Evolutionary conservation across 2,888 invertebrate species (phyloP).

Genomic region (Myopa testacea): DNA sequence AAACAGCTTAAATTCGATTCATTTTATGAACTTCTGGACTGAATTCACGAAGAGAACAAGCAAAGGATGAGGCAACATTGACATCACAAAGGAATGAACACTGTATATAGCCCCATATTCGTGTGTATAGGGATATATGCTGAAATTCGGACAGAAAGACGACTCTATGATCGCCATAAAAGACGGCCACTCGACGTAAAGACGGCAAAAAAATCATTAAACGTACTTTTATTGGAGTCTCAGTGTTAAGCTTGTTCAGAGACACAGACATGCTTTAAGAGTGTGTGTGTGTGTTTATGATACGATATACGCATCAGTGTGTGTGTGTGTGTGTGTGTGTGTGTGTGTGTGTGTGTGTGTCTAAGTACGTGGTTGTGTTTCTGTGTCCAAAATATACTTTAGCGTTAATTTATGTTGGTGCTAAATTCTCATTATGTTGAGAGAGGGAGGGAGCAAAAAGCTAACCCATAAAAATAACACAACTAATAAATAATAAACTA

Average conservation of each 20-base stretch:
- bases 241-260: background rate
- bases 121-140: no score
- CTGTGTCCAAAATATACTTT: background rate
- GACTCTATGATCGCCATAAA: no score
- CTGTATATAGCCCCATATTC: no score
- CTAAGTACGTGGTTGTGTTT: no score
- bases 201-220: slow-evolving; percentile 22
- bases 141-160: no score
- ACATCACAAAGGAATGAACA: no score
- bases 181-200: background rate
- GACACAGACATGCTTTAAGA: background rate
- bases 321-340: background rate
- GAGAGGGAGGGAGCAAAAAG: background rate
- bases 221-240: slow-evolving; percentile 25
- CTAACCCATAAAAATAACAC: background rate
- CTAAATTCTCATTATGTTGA: slow-evolving; percentile 34
- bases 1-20: slow-evolving; percentile 28
- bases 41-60: no score
- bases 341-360: background rate
- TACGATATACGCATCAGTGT: background rate
- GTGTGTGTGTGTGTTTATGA: background rate
- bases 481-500: no score
- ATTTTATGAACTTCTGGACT: slow-evolving; percentile 30
- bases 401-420: slow-evolving; percentile 27
- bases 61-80: no score